These are phyloP conservation scores for Plemyria rubiginata DNA, from an alignment of 2,888 invertebrate genomes.

Conservation along the genomic window DNA sequence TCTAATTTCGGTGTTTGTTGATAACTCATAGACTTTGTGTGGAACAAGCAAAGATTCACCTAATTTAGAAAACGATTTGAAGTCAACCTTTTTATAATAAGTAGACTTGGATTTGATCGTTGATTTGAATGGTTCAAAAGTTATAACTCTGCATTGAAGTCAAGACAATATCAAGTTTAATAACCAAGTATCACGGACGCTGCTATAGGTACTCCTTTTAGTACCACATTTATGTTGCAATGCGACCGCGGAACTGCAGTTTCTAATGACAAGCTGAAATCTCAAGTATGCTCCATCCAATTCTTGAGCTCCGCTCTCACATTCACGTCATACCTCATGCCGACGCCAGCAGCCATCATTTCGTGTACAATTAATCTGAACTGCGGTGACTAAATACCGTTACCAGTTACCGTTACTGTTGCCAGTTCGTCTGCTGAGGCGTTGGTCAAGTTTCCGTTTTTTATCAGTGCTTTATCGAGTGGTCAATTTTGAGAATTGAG, in stretches of 20 bases:
- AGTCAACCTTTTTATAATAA: no score
- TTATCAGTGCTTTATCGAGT: conserved; percentile 5
- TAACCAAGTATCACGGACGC: neutral
- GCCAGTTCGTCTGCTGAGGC: conserved; percentile 34
- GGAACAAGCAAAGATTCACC: no score
- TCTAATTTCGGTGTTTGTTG: no score
- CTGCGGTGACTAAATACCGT: conserved; percentile 37
- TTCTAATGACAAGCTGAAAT: conserved; percentile 19
- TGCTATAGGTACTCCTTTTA: neutral
- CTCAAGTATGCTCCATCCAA: conserved; percentile 25
- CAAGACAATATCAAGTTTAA: neutral
- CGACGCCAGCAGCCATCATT: conserved; percentile 23
- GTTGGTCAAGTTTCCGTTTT: conserved; percentile 24
- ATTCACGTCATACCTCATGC: conserved; percentile 23
- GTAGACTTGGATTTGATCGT: no score
- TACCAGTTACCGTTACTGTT: conserved; percentile 37
- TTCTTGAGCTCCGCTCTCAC: conserved; percentile 18
- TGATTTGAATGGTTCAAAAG: no score
- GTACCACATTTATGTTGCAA: conserved; percentile 2
- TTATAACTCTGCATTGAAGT: no score
- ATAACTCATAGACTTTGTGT: no score
- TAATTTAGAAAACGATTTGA: no score
- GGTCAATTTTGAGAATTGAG: conserved; percentile 1
- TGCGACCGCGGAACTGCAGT: conserved; percentile 3
- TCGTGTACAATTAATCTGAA: conserved; percentile 39